Evolutionary conservation across 2,888 invertebrate species (phyloP).

Genomic region (Gryllus longicercus): DNA sequence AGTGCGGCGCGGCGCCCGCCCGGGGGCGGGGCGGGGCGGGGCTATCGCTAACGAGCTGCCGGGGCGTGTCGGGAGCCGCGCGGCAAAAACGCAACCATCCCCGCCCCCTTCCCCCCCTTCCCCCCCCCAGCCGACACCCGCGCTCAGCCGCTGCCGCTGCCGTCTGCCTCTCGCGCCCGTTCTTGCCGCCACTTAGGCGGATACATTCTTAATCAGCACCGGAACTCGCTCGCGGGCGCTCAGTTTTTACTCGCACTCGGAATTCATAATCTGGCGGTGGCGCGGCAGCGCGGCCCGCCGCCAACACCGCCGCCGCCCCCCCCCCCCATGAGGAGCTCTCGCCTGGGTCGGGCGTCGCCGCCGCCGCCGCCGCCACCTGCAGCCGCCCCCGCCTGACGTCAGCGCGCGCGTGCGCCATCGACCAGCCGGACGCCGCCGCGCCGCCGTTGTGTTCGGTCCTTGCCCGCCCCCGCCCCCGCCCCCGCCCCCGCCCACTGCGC

Average conservation of each 20-base stretch:
- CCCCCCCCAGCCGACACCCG: not conserved
- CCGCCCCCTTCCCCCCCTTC: not conserved
- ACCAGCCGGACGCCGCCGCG: not conserved
- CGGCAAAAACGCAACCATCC: not conserved
- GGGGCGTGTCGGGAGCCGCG: not conserved
- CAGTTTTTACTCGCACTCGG: not conserved
- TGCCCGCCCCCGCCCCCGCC: not conserved
- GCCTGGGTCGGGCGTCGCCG: not conserved
- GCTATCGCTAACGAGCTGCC: slow-evolving; percentile 1
- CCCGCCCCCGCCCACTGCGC: not conserved
- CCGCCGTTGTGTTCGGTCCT: too few species aligned
- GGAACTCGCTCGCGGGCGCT: not conserved
- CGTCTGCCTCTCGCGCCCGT: not conserved
- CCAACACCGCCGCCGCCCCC: not conserved
- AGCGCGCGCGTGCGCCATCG: not conserved
- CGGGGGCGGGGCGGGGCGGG: not conserved
- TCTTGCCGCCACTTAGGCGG: slow-evolving; percentile 17
- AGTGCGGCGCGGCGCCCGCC: not conserved
- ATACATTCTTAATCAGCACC: slow-evolving; percentile 7
- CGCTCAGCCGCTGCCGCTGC: not conserved
- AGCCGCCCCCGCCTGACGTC: not conserved
- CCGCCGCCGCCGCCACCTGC: not conserved
- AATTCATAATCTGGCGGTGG: not conserved
- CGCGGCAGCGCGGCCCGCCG: not conserved
- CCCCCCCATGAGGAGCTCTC: not conserved